Conservation (phyloP, 2,888 invertebrate species). For the Arge pagana region DNA sequence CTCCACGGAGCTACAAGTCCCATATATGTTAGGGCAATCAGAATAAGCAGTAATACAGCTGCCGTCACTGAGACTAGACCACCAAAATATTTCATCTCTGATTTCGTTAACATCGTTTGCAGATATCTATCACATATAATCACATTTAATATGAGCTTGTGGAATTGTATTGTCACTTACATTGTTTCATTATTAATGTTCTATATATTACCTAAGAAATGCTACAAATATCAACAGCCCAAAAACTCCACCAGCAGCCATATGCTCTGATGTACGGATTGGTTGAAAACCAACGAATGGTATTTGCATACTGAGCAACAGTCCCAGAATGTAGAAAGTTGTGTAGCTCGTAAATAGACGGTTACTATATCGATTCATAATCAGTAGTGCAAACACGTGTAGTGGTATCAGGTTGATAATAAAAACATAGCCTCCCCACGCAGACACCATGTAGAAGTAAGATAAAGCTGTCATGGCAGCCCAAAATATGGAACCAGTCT, state of each 20-base stretch:
- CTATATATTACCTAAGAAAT: slow-evolving; percentile 64
- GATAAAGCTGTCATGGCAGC: slow-evolving; percentile 90
- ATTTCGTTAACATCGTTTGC: slow-evolving; percentile 83
- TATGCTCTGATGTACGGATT: slow-evolving; percentile 97
- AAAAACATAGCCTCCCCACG: slow-evolving; percentile 99
- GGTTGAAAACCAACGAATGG: slow-evolving; percentile 96
- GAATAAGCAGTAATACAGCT: slow-evolving; percentile 77
- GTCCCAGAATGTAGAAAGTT: slow-evolving; percentile 94
- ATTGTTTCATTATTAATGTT: background rate
- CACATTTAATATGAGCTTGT: too few species aligned
- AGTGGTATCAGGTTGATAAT: slow-evolving; percentile 99
- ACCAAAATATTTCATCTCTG: slow-evolving; percentile 88
- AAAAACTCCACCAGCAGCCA: slow-evolving; percentile 98
- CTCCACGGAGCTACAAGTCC: slow-evolving; percentile 91
- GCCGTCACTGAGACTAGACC: slow-evolving; percentile 71
- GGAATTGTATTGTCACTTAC: too few species aligned
- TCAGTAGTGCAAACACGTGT: slow-evolving; percentile 90
- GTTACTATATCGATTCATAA: slow-evolving; percentile 95
- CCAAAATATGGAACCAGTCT: slow-evolving; percentile 98
- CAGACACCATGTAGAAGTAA: slow-evolving; percentile 99
- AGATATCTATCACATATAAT: slow-evolving; percentile 64
- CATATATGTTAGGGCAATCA: slow-evolving; percentile 88
- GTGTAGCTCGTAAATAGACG: slow-evolving; percentile 93
- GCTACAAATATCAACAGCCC: slow-evolving; percentile 89
- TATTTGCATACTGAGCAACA: slow-evolving; percentile 96